A percentile compares a stretch with the other conserved stretches of the same genome.
Conservation (phyloP, 2,113 vertebrate genomes). For the Merops nubicus region DNA sequence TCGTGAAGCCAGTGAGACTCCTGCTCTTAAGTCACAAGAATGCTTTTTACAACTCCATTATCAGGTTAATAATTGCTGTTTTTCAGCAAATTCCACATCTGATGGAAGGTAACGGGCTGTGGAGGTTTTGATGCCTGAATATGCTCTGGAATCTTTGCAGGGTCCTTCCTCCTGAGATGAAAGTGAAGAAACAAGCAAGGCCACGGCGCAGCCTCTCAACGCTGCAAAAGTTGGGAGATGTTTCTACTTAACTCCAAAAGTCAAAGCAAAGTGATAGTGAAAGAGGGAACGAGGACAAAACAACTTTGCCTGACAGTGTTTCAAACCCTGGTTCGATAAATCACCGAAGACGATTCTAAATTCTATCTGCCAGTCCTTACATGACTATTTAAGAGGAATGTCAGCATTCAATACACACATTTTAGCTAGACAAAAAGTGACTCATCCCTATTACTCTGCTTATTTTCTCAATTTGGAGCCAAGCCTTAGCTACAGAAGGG, state of each 20-base stretch:
- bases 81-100: neutral
- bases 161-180: neutral
- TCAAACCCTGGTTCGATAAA: neutral
- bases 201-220: neutral
- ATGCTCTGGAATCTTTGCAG: neutral
- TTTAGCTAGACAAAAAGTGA: neutral
- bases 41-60: accelerated
- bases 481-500: neutral
- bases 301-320: neutral
- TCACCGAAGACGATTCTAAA: neutral
- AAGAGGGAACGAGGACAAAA: neutral
- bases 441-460: neutral
- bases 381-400: neutral
- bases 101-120: neutral
- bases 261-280: neutral
- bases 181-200: neutral
- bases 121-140: accelerated
- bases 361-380: neutral
- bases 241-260: neutral
- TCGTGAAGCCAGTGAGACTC: neutral
- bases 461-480: neutral
- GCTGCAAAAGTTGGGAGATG: neutral
- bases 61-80: neutral
- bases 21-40: accelerated
- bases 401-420: neutral